Percentiles rank a stretch among this genome's conserved stretches.
Evolutionary conservation across 2,797 vertebrate genomes (phyloP).

Genomic region (Pyrocephalus nanus): DNA sequence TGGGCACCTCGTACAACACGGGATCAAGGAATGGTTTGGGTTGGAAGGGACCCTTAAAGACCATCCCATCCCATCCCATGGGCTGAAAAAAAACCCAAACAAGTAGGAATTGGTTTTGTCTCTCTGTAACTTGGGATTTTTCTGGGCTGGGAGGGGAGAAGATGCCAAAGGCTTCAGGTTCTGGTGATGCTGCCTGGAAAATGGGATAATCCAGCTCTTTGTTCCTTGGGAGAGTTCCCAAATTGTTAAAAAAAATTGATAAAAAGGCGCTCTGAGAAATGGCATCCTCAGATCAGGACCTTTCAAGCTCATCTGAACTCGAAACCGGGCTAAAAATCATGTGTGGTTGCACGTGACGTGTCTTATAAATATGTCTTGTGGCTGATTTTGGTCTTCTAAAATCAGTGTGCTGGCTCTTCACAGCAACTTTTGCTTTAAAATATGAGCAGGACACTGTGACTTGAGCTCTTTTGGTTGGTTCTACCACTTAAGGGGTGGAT

Average conservation of each 20-base stretch:
- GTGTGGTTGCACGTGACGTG: accelerated
- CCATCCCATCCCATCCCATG: not conserved
- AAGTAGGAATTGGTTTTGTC: not conserved
- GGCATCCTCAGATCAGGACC: not conserved
- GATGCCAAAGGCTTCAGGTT: not conserved
- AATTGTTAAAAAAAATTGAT: not conserved
- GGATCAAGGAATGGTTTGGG: not conserved
- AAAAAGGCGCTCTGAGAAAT: not conserved
- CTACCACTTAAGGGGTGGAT: not conserved
- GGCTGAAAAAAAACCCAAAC: not conserved
- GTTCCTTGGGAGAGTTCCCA: accelerated
- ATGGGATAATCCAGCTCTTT: not conserved
- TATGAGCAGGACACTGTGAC: accelerated
- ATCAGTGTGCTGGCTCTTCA: not conserved
- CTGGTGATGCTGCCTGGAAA: not conserved
- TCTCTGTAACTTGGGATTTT: not conserved
- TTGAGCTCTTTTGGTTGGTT: not conserved
- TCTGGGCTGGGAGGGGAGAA: not conserved
- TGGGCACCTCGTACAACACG: accelerated
- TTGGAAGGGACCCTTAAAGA: not conserved
- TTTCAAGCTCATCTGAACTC: accelerated
- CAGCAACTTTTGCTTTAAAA: not conserved
- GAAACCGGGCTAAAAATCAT: not conserved
- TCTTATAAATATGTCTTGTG: not conserved
- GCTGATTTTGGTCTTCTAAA: not conserved